These are phyloP conservation scores for Phasia obesa DNA, from an alignment of 2,888 invertebrate species.

Conservation along the genomic window DNA sequence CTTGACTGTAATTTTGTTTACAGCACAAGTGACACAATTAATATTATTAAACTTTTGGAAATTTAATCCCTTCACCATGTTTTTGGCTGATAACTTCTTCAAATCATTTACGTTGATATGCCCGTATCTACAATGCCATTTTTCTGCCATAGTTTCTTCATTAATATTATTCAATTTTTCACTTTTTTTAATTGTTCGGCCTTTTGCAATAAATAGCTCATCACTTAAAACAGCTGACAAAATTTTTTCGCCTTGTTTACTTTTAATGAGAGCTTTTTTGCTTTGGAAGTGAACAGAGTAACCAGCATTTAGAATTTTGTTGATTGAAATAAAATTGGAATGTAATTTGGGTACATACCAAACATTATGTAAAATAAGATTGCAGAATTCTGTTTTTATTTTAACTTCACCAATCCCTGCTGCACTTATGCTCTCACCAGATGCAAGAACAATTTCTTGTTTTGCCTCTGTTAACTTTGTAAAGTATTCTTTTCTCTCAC, in stretches of 20 bases:
- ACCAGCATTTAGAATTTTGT: conserved; percentile 37
- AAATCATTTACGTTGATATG: conserved; percentile 48
- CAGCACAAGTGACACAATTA: conserved; percentile 49
- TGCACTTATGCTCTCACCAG: conserved; percentile 40
- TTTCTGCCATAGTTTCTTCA: conserved; percentile 2
- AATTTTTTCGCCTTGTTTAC: conserved; percentile 16
- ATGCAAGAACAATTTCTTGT: conserved; percentile 25
- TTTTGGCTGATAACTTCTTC: conserved; percentile 21
- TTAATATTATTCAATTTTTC: conserved; percentile 22
- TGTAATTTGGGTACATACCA: conserved; percentile 43
- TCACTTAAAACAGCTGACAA: conserved; percentile 25
- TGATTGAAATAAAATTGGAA: conserved; percentile 46
- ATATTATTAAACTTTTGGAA: conserved; percentile 11
- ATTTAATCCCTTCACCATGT: conserved; percentile 42
- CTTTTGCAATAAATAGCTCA: conserved; percentile 32
- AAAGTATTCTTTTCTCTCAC: background rate
- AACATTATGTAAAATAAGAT: conserved; percentile 40
- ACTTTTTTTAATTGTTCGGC: background rate
- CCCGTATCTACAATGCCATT: conserved; percentile 39
- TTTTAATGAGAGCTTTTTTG: conserved; percentile 13
- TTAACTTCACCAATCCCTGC: conserved; percentile 37
- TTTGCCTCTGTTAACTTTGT: background rate
- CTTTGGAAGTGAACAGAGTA: conserved; percentile 4
- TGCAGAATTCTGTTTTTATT: conserved; percentile 37
- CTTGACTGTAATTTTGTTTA: conserved; percentile 44